Percentiles rank a stretch among this genome's conserved stretches.
Conservation (phyloP, 2,888 invertebrate genomes). For the Oithona nana region DNA sequence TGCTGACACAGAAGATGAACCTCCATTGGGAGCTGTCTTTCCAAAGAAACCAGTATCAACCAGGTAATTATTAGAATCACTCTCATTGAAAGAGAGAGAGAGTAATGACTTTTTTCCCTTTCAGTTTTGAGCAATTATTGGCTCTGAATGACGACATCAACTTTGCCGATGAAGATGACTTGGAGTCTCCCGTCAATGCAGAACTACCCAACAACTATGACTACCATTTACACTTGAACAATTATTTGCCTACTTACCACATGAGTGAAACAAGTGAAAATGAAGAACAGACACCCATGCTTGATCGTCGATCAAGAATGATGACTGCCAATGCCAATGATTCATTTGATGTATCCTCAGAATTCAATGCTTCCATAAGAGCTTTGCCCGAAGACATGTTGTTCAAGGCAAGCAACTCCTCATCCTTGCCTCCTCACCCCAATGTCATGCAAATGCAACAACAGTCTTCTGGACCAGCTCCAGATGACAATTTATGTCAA, state of each 20-base stretch:
- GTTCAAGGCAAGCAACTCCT: too few species aligned
- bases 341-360: constrained; percentile 19
- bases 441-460: constrained; percentile 41
- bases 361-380: constrained; percentile 16
- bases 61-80: constrained; percentile 3
- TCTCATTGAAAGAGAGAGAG: too few species aligned
- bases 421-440: not conserved
- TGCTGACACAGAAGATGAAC: constrained; percentile 40
- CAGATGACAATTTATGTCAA: constrained; percentile 68
- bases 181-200: constrained; percentile 33
- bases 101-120: not conserved
- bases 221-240: constrained; percentile 62
- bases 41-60: constrained; percentile 32
- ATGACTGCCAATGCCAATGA: constrained; percentile 17
- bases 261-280: constrained; percentile 25
- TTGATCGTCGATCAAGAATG: constrained; percentile 24
- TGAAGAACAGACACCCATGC: constrained; percentile 22
- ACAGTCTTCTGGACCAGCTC: constrained; percentile 37
- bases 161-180: constrained; percentile 11
- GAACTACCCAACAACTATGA: constrained; percentile 41
- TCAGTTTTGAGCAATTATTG: constrained; percentile 13
- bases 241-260: constrained; percentile 51
- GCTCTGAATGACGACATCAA: constrained; percentile 8
- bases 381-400: not conserved
- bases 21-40: constrained; percentile 30